A percentile compares a stretch with the other conserved stretches of the same genome.
phyloP scores from a whole-genome alignment of 53 echinoderm and acorn worm species.

The Holothuria leucospilota region DNA sequence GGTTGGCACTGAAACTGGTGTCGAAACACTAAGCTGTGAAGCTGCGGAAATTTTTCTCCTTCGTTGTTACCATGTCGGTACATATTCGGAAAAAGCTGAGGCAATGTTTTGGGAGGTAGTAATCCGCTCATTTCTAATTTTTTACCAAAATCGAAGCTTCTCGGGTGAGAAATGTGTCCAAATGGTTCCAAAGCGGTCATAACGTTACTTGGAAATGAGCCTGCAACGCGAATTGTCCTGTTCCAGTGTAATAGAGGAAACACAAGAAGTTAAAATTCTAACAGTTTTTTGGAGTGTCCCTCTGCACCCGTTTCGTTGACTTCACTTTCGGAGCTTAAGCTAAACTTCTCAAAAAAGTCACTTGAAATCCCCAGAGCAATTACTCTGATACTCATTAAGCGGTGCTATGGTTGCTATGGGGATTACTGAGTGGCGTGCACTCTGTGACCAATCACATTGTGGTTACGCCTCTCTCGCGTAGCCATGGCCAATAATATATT shows the following conservation, averaged over 20 bases:
- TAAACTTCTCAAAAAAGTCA: constrained; percentile 41
- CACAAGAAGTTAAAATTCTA: too few species aligned
- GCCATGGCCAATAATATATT: not conserved
- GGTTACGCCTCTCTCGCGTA: constrained; percentile 1
- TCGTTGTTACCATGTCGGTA: constrained; percentile 32
- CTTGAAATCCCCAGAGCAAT: constrained; percentile 21
- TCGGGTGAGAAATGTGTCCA: constrained; percentile 29
- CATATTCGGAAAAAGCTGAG: constrained; percentile 40
- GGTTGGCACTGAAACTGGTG: constrained; percentile 26
- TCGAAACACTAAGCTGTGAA: constrained; percentile 33
- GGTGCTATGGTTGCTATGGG: constrained; percentile 10
- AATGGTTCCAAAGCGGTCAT: constrained; percentile 29
- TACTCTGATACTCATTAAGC: constrained; percentile 16
- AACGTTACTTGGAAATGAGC: not conserved
- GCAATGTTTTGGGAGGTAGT: constrained; percentile 23
- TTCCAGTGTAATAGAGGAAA: too few species aligned
- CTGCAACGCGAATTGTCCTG: too few species aligned
- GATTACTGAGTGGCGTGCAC: constrained; percentile 17
- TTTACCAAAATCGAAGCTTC: constrained; percentile 29
- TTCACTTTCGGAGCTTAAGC: constrained; percentile 17
- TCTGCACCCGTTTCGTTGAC: not conserved
- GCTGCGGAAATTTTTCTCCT: constrained; percentile 23
- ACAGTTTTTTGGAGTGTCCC: too few species aligned
- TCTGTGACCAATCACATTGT: constrained; percentile 13
- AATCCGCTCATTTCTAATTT: constrained; percentile 30